A percentile compares a stretch with the other conserved stretches of the same genome.
phyloP scores from a whole-genome alignment of 2,888 invertebrate genomes.

The Octonoba sinensis region DNA sequence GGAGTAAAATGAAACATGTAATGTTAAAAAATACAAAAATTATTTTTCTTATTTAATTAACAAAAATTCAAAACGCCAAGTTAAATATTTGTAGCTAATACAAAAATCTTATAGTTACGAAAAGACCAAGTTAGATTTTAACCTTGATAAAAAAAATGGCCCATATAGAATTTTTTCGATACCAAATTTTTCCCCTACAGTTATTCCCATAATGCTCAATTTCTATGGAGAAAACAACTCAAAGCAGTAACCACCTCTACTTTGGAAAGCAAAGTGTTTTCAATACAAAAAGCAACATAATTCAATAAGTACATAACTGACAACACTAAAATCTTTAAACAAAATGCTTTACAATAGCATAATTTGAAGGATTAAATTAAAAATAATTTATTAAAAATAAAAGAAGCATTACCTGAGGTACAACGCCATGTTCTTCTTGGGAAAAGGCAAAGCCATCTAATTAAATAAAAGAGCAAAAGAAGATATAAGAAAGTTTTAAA shows the following conservation, averaged over 20 bases:
- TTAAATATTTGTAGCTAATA: too few species aligned
- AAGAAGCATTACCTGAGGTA: constrained; percentile 75
- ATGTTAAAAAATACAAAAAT: too few species aligned
- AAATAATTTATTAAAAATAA: background rate
- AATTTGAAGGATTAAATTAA: too few species aligned
- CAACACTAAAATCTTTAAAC: background rate
- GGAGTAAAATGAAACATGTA: too few species aligned
- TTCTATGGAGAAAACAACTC: background rate
- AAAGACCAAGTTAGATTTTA: too few species aligned
- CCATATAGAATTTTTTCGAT: too few species aligned
- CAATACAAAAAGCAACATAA: background rate
- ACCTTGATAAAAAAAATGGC: too few species aligned
- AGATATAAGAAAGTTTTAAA: background rate
- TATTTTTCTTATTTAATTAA: too few species aligned
- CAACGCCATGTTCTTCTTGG: constrained; percentile 97
- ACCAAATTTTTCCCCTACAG: too few species aligned
- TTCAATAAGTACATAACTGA: background rate
- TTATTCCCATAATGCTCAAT: background rate
- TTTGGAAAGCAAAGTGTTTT: background rate
- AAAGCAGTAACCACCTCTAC: background rate
- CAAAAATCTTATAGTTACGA: too few species aligned
- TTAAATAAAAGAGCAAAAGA: constrained; percentile 40
- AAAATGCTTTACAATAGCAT: too few species aligned
- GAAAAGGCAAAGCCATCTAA: constrained; percentile 98
- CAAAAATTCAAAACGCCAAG: too few species aligned